Evolutionary conservation across 2,797 vertebrate genomes (phyloP).

Genomic region (Echiichthys vipera): DNA sequence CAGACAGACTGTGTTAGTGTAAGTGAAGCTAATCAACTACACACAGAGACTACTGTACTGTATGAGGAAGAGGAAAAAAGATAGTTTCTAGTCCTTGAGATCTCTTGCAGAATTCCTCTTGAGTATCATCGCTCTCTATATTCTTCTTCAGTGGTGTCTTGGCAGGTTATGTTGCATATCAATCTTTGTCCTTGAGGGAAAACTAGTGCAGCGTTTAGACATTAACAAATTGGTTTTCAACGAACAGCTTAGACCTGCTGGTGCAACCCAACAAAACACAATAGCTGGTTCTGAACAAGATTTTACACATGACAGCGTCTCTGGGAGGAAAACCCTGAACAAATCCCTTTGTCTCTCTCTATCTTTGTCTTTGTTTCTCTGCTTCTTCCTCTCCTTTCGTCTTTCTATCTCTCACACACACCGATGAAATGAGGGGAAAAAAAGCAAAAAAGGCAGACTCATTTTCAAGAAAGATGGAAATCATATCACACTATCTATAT

Average conservation of each 20-base stretch:
- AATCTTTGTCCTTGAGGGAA: slow-evolving; percentile 77
- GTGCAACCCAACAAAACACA: slow-evolving; percentile 69
- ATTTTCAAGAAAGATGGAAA: slow-evolving; percentile 22
- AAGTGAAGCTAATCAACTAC: slow-evolving; percentile 60
- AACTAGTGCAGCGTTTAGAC: slow-evolving; percentile 74
- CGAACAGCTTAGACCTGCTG: slow-evolving; percentile 74
- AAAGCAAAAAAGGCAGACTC: slow-evolving; percentile 19
- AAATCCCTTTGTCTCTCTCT: slow-evolving; percentile 69
- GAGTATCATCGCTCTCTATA: slow-evolving; percentile 68
- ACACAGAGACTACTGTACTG: slow-evolving; percentile 38
- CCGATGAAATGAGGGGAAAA: slow-evolving; percentile 14
- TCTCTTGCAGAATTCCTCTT: slow-evolving; percentile 71
- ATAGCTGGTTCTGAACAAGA: slow-evolving; percentile 68
- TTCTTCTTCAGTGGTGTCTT: slow-evolving; percentile 76
- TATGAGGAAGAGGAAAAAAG: slow-evolving; percentile 38
- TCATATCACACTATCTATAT: slow-evolving; percentile 14
- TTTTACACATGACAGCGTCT: slow-evolving; percentile 79
- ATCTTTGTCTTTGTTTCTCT: slow-evolving; percentile 42
- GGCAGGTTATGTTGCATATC: slow-evolving; percentile 78
- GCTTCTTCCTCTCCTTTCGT: slow-evolving; percentile 30
- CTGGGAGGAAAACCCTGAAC: slow-evolving; percentile 70
- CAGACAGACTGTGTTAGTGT: slow-evolving; percentile 48
- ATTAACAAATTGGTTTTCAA: slow-evolving; percentile 84
- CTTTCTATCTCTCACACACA: slow-evolving; percentile 17
- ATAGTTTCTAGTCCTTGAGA: slow-evolving; percentile 61